phyloP scores from a whole-genome alignment of 2,888 invertebrate genomes.

The Hirtodrosophila confusa region DNA sequence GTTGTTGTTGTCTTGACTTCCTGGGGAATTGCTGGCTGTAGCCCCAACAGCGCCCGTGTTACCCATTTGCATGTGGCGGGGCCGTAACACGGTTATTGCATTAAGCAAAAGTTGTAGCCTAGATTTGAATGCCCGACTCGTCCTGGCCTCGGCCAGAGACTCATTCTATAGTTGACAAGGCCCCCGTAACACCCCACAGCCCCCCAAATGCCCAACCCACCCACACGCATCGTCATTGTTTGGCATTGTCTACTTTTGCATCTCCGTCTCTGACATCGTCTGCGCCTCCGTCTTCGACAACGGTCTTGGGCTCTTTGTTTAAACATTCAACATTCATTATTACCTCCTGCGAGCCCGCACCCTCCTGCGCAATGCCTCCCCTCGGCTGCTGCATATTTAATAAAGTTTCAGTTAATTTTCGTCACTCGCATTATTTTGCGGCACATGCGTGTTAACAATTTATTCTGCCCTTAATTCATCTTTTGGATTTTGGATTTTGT shows the following conservation, averaged over 20 bases:
- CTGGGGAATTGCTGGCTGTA: conserved; percentile 64
- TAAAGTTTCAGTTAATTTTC: conserved; percentile 74
- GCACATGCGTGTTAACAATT: conserved; percentile 72
- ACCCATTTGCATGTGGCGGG: conserved; percentile 66
- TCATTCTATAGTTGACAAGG: neutral
- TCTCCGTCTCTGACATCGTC: neutral
- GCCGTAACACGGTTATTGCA: conserved; percentile 75
- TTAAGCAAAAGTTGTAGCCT: conserved; percentile 76
- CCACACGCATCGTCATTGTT: conserved; percentile 35
- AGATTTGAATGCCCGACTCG: conserved; percentile 59
- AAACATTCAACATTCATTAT: conserved; percentile 71
- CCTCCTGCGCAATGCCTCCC: neutral
- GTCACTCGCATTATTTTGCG: conserved; percentile 68
- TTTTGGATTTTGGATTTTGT: conserved; percentile 10
- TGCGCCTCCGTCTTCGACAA: conserved; percentile 4
- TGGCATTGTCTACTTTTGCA: conserved; percentile 43
- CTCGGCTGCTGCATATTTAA: conserved; percentile 65
- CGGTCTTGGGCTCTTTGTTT: conserved; percentile 49
- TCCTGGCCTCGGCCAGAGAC: conserved; percentile 14
- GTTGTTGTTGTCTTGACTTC: conserved; percentile 62
- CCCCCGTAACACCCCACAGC: neutral
- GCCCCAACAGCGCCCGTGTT: conserved; percentile 34
- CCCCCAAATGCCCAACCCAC: neutral
- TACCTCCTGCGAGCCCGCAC: neutral
- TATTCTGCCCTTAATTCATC: conserved; percentile 50